A percentile compares a stretch with the other conserved stretches of the same genome.
Conservation (phyloP, 1,140 invertebrate genomes). For the Drosophila elegans region DNA sequence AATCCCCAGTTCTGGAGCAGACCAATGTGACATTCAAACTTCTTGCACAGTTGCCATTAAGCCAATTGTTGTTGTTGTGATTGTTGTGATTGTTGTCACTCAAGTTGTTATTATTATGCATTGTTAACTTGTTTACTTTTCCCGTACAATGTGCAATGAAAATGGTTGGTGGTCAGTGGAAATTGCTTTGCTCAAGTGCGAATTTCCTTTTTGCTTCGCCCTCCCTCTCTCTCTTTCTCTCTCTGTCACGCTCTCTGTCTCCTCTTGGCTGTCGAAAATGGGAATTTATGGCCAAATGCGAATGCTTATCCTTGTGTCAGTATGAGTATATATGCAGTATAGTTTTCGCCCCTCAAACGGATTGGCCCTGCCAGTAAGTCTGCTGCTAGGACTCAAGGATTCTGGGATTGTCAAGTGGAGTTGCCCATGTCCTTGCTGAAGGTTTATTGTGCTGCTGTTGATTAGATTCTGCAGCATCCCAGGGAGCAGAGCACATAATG, state of each 20-base stretch:
- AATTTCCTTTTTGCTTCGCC: conserved; percentile 2
- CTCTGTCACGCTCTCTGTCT: too few relatives aligned
- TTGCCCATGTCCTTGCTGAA: conserved; percentile 17
- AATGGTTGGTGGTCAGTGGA: conserved; percentile 7
- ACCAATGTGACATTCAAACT: conserved; percentile 14
- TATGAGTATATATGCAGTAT: not conserved
- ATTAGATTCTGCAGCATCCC: conserved; percentile 46
- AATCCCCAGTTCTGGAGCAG: conserved; percentile 1
- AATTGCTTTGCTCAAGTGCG: conserved; percentile 22
- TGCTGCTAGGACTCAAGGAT: not conserved
- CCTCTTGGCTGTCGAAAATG: conserved; percentile 25
- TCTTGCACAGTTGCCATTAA: conserved; percentile 16
- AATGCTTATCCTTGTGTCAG: conserved; percentile 17
- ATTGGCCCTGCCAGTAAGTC: conserved; percentile 24
- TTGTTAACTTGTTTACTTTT: conserved; percentile 30
- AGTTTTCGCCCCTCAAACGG: not conserved
- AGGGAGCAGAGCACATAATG: conserved; percentile 29
- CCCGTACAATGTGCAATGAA: conserved; percentile 8
- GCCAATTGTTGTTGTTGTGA: conserved; percentile 7
- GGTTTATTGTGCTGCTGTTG: conserved; percentile 24
- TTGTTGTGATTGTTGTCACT: not conserved
- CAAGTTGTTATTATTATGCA: conserved; percentile 26
- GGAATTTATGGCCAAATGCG: conserved; percentile 26
- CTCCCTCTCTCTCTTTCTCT: too few relatives aligned
- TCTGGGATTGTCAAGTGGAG: conserved; percentile 28